These are phyloP conservation scores for Trachymyrmex cornetzi DNA, from an alignment of 1,140 invertebrate species.

Conservation along the genomic window DNA sequence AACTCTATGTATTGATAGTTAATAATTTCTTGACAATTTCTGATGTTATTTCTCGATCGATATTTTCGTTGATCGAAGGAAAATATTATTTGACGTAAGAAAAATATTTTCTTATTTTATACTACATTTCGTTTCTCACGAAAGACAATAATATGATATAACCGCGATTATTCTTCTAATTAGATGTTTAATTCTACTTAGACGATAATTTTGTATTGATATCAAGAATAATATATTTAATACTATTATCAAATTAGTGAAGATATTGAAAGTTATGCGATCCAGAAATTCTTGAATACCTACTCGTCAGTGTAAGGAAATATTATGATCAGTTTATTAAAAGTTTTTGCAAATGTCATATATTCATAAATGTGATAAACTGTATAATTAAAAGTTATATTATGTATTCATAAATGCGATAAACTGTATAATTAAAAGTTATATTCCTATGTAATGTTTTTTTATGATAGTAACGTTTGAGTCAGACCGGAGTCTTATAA, in stretches of 20 bases:
- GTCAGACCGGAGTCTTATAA: neutral
- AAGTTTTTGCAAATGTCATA: neutral
- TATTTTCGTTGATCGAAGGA: neutral
- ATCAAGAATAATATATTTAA: neutral
- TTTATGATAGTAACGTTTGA: neutral
- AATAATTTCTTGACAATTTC: neutral
- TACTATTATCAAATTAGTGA: neutral
- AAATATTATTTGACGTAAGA: neutral
- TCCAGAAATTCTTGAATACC: neutral
- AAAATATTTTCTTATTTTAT: neutral
- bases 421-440: neutral
- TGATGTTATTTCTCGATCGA: neutral
- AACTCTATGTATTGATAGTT: neutral
- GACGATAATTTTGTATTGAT: neutral
- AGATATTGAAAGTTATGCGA: neutral
- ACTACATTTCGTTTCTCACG: neutral
- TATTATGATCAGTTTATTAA: neutral
- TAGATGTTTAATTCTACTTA: neutral
- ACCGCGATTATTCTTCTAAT: neutral
- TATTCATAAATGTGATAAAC: neutral
- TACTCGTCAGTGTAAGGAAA: neutral
- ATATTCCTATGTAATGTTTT: no score
- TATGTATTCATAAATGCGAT: no score
- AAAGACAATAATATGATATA: no score
- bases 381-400: slow-evolving; percentile 4